phyloP scores from a whole-genome alignment of 37 sponge, comb jelly and placozoan genomes.

The Haliclona indistincta region DNA sequence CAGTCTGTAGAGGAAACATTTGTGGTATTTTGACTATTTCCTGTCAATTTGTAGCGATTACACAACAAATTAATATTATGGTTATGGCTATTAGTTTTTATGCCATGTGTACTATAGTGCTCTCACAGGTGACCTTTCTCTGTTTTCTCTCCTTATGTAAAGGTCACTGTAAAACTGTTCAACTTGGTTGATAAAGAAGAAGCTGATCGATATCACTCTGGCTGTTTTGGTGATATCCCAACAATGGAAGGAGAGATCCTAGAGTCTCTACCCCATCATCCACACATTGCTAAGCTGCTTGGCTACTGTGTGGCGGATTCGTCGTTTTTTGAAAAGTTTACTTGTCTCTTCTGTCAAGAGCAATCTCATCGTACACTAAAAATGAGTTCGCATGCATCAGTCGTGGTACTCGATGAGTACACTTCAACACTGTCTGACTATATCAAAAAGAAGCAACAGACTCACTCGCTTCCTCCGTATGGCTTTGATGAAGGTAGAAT shows the following conservation, averaged over 20 bases:
- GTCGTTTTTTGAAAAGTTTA: conserved; percentile 5
- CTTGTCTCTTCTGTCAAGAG: neutral
- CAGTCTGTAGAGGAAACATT: no score
- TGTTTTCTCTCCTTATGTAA: neutral
- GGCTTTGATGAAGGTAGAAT: conserved; percentile 6
- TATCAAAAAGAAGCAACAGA: neutral
- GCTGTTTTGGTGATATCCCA: neutral
- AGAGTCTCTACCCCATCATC: conserved; percentile 33
- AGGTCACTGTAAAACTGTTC: conserved; percentile 28
- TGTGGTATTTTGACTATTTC: no score
- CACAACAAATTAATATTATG: no score
- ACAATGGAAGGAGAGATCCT: neutral
- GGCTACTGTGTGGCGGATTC: conserved; percentile 13
- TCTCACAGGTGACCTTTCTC: no score
- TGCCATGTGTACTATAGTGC: no score
- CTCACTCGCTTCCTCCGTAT: neutral
- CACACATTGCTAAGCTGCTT: conserved; percentile 32
- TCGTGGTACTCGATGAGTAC: neutral
- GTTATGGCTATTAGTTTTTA: no score
- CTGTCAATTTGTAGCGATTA: no score
- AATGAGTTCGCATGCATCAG: neutral
- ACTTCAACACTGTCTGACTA: neutral
- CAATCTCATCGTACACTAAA: neutral
- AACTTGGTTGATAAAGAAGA: conserved; percentile 13
- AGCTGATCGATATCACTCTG: conserved; percentile 12